phyloP scores from a whole-genome alignment of 2,113 vertebrate species.

The Poeciliopsis retropinna region DNA sequence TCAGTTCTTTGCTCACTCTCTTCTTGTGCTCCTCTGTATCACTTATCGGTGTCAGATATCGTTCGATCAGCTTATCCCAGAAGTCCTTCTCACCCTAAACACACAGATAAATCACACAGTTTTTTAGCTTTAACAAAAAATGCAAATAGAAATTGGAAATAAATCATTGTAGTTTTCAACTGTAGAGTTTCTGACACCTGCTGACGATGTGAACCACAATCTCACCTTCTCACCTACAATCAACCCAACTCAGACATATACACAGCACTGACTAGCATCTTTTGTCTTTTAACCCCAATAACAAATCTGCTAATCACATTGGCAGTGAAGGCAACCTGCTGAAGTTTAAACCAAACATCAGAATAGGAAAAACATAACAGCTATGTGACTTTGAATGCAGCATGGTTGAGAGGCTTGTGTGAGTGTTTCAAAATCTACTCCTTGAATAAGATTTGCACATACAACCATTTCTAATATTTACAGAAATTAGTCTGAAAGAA shows the following conservation, averaged over 20 bases:
- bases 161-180: not conserved
- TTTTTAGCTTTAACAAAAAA: not conserved
- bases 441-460: not conserved
- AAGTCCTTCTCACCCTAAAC: slow-evolving; percentile 79
- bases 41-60: slow-evolving; percentile 74
- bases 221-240: not conserved
- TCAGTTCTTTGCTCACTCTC: slow-evolving; percentile 74
- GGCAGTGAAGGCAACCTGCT: not conserved
- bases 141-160: not conserved
- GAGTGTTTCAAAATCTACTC: not conserved
- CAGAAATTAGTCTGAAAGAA: not conserved
- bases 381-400: not conserved
- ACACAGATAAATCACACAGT: slow-evolving; percentile 4
- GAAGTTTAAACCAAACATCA: not conserved
- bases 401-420: not conserved
- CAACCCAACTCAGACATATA: no score
- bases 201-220: not conserved
- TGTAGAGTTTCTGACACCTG: not conserved
- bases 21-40: slow-evolving; percentile 64
- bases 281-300: no score
- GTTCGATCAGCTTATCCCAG: slow-evolving; percentile 79
- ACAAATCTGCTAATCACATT: not conserved
- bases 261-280: no score
- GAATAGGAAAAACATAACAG: no score
- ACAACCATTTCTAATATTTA: not conserved